These are phyloP conservation scores for Physocephala rufipes DNA, from an alignment of 2,888 invertebrate species.

Conservation along the genomic window DNA sequence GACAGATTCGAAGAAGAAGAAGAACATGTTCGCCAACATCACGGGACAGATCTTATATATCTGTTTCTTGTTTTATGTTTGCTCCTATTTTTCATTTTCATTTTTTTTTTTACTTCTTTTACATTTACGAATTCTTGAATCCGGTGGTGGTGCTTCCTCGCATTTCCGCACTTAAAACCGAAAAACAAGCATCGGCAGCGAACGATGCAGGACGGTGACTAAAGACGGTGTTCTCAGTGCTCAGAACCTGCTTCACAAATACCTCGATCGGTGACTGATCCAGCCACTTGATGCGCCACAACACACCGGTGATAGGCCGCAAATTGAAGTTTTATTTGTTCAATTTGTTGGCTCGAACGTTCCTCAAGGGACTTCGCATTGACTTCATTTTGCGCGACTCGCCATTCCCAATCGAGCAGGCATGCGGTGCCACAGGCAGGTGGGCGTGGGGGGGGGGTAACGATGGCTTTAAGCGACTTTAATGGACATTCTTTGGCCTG, in stretches of 20 bases:
- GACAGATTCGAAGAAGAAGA: neutral
- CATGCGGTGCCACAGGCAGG: too few relatives aligned
- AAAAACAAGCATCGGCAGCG: neutral
- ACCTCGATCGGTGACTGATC: neutral
- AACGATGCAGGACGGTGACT: neutral
- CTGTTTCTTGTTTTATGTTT: too few relatives aligned
- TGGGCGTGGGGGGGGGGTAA: neutral
- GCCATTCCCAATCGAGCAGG: neutral
- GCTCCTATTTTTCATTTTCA: too few relatives aligned
- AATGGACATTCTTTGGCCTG: neutral
- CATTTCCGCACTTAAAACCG: neutral
- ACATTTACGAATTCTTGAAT: neutral
- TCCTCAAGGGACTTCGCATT: neutral
- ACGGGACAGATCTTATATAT: neutral
- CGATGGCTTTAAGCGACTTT: neutral
- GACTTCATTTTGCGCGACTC: constrained; percentile 7
- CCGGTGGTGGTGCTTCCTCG: neutral
- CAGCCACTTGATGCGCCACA: constrained; percentile 7
- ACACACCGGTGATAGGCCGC: constrained; percentile 32
- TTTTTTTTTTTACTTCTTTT: too few relatives aligned
- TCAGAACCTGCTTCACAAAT: neutral
- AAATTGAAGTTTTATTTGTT: constrained; percentile 46
- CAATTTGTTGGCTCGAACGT: constrained; percentile 20
- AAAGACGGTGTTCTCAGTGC: constrained; percentile 3
- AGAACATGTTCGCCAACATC: constrained; percentile 12